Evolutionary conservation across 1,140 invertebrate genomes (phyloP).

Genomic region (Ylistrum balloti): DNA sequence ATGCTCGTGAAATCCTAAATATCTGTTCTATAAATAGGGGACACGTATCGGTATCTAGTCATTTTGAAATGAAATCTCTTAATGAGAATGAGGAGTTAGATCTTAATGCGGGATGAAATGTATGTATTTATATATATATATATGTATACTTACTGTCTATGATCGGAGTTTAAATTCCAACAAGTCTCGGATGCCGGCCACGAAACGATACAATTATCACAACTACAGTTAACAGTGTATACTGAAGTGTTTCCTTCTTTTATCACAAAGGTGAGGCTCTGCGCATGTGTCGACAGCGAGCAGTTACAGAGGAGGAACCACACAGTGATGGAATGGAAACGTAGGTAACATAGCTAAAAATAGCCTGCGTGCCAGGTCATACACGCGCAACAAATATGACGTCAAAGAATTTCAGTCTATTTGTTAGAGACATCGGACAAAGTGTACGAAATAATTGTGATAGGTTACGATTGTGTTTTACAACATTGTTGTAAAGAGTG

Average conservation of each 20-base stretch:
- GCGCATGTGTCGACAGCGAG: slow-evolving; percentile 20
- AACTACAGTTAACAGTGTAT: not conserved
- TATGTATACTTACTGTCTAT: not conserved
- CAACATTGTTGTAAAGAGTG: no score
- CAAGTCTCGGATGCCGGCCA: not conserved
- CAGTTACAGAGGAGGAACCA: slow-evolving; percentile 19
- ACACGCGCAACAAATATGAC: slow-evolving; percentile 6
- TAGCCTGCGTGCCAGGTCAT: slow-evolving; percentile 4
- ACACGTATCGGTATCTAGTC: not conserved
- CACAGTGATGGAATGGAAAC: not conserved
- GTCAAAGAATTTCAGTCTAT: not conserved
- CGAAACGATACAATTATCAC: not conserved
- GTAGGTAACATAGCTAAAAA: slow-evolving; percentile 14
- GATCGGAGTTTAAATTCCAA: not conserved
- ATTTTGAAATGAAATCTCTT: no score
- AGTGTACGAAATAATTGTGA: no score
- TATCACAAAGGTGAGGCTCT: not conserved
- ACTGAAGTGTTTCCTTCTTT: slow-evolving; percentile 1
- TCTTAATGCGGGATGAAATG: no score
- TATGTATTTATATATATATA: no score
- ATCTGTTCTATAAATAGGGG: not conserved
- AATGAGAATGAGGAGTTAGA: no score
- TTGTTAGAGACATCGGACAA: not conserved
- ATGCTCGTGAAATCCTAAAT: not conserved
- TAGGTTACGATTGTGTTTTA: no score